Conservation (phyloP, 2,797 vertebrate species). For the Chrosomus eos region DNA sequence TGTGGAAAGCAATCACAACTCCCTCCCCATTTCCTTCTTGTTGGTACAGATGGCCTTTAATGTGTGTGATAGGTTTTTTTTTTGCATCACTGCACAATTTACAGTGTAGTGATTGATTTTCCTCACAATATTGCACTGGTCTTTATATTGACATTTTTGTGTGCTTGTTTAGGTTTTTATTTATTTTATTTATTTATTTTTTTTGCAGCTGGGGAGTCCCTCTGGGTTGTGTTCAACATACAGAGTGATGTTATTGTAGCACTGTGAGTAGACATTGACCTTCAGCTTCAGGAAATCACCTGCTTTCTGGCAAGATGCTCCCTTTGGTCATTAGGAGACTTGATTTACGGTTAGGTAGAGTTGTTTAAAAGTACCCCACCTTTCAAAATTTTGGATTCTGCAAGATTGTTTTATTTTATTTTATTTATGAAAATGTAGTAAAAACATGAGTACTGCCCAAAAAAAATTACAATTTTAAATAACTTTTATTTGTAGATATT, state of each 20-base stretch:
- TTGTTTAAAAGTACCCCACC: background rate
- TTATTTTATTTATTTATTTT: background rate
- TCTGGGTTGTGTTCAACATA: background rate
- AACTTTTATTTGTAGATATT: background rate
- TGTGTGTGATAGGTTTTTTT: slow-evolving; percentile 6
- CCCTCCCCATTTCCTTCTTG: slow-evolving; percentile 2
- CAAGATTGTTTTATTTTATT: too few species aligned
- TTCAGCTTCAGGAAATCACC: slow-evolving; percentile 19
- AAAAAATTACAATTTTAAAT: background rate
- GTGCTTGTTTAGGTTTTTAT: background rate
- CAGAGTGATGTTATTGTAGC: slow-evolving; percentile 11
- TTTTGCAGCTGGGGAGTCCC: background rate
- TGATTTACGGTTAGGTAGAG: background rate
- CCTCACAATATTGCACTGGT: background rate
- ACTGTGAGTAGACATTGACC: background rate
- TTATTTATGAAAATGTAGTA: background rate
- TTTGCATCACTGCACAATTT: background rate
- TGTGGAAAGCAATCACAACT: slow-evolving; percentile 38
- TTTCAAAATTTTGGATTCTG: background rate
- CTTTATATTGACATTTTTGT: background rate
- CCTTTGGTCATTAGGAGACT: slow-evolving; percentile 7
- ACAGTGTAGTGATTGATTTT: slow-evolving; percentile 14
- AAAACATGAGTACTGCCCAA: background rate
- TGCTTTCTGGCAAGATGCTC: background rate
- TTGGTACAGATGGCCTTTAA: slow-evolving; percentile 30